These are phyloP conservation scores for Prosopocoilus inquinatus DNA, from an alignment of 2,888 invertebrate genomes.

Conservation along the genomic window DNA sequence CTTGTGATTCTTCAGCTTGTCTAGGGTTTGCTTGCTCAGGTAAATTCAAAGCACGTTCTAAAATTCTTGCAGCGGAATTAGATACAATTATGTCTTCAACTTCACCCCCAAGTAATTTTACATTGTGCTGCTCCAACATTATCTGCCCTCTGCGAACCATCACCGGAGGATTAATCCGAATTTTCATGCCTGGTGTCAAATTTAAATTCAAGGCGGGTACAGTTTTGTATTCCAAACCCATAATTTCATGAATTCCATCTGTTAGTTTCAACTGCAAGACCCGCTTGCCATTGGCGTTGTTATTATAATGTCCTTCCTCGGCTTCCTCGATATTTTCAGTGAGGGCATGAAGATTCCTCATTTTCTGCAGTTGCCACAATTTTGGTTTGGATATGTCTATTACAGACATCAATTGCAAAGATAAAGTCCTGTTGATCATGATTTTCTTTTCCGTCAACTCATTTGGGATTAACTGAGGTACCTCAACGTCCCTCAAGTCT, in stretches of 20 bases:
- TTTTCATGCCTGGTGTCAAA: conserved; percentile 62
- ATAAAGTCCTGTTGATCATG: conserved; percentile 56
- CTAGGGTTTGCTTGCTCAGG: conserved; percentile 53
- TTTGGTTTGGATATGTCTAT: conserved; percentile 61
- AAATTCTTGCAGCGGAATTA: conserved; percentile 61
- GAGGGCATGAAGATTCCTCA: conserved; percentile 48
- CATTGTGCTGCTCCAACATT: conserved; percentile 59
- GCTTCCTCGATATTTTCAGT: conserved; percentile 61
- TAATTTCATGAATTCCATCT: conserved; percentile 70
- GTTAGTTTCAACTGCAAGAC: conserved; percentile 70
- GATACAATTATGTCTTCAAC: conserved; percentile 60
- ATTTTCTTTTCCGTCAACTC: conserved; percentile 52
- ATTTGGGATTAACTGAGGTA: conserved; percentile 60
- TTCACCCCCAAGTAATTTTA: conserved; percentile 70
- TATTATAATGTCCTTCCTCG: conserved; percentile 54
- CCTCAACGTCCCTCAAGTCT: conserved; percentile 63
- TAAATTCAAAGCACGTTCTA: conserved; percentile 59
- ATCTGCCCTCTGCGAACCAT: conserved; percentile 68
- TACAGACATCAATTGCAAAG: conserved; percentile 62
- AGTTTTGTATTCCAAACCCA: conserved; percentile 69
- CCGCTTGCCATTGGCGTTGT: conserved; percentile 54
- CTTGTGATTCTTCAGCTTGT: conserved; percentile 30
- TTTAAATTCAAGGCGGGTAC: conserved; percentile 59
- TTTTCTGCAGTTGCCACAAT: conserved; percentile 48
- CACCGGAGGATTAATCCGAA: conserved; percentile 68